Percentiles rank a stretch among this genome's conserved stretches.
These are phyloP conservation scores for Hartigia nigra DNA, from an alignment of 2,888 invertebrate genomes.

Conservation along the genomic window DNA sequence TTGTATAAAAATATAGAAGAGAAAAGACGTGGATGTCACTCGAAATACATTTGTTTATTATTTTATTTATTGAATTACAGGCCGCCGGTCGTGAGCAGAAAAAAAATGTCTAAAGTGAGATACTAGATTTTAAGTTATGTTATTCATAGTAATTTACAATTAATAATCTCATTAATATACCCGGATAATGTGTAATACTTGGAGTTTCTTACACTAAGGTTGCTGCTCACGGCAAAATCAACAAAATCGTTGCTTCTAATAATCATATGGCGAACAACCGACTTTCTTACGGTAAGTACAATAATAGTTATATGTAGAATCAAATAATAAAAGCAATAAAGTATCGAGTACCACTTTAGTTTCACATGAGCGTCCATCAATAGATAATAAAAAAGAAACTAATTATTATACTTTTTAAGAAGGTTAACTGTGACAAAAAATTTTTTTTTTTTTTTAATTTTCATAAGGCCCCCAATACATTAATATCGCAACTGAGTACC, in stretches of 20 bases:
- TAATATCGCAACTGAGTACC: neutral
- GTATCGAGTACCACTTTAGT: neutral
- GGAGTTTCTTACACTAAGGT: neutral
- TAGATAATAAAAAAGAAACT: neutral
- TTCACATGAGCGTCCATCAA: neutral
- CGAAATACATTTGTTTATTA: constrained; percentile 13
- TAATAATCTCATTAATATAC: constrained; percentile 12
- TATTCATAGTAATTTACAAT: constrained; percentile 18
- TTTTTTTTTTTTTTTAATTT: neutral
- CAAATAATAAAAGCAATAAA: constrained; percentile 2
- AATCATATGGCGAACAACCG: neutral
- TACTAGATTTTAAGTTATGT: constrained; percentile 15
- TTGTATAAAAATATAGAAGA: neutral
- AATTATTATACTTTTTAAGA: neutral
- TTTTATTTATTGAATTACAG: constrained; percentile 22
- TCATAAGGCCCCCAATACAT: neutral
- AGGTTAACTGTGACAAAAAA: neutral
- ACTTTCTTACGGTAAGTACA: constrained; percentile 2
- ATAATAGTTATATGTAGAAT: constrained; percentile 9
- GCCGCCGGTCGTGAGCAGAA: constrained; percentile 11
- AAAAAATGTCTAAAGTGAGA: constrained; percentile 18
- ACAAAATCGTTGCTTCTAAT: neutral
- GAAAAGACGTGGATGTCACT: neutral
- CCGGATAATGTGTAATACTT: neutral
- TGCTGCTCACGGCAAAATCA: neutral